phyloP scores from a whole-genome alignment of 2,888 invertebrate genomes.

The Dryobota labecula region DNA sequence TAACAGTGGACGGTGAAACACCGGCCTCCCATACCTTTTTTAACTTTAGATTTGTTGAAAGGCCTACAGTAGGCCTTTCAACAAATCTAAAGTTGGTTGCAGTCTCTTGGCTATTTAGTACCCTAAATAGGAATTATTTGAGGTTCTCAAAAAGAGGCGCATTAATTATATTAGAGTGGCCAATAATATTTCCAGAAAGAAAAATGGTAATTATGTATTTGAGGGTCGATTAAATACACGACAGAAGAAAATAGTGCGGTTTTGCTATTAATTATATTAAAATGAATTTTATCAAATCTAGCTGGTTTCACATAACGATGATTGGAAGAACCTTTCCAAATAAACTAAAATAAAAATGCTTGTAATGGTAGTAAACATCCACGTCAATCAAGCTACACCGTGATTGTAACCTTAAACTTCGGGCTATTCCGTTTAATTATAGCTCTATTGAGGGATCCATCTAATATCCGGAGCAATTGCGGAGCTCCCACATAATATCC shows the following conservation, averaged over 20 bases:
- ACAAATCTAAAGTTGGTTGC: too few species aligned
- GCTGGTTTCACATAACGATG: neutral
- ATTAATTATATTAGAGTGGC: neutral
- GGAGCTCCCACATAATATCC: neutral
- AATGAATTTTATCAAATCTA: neutral
- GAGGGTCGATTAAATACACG: neutral
- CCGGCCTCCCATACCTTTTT: too few species aligned
- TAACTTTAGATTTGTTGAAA: too few species aligned
- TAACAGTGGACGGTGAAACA: too few species aligned
- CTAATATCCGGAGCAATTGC: constrained; percentile 6
- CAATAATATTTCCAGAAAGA: neutral
- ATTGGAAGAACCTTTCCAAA: neutral
- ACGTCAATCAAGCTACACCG: neutral
- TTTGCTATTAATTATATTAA: neutral
- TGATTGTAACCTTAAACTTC: neutral
- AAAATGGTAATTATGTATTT: neutral
- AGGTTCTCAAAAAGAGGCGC: neutral
- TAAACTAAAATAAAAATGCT: neutral
- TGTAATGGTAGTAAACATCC: neutral
- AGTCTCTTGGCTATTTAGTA: too few species aligned
- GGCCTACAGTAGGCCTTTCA: too few species aligned
- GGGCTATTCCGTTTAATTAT: neutral
- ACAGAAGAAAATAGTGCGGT: neutral
- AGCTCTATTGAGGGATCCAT: neutral
- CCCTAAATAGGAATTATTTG: neutral